Evolutionary conservation across 2,888 invertebrate species (phyloP), one percentile per base, ranked within the genome.

Genomic region (Drosophila tripunctata): DNA sequence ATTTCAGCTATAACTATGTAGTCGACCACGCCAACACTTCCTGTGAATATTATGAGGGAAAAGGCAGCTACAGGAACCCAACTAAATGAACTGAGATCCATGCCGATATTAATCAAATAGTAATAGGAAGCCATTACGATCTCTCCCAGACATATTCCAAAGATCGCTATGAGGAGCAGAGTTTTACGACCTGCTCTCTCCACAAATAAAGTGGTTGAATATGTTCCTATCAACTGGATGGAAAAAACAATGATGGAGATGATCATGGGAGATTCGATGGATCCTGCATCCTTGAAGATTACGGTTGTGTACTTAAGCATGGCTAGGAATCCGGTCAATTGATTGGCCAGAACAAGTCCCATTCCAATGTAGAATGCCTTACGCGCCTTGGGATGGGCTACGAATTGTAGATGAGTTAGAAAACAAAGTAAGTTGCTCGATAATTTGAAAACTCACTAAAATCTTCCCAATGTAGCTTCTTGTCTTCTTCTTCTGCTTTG

Each of bases 111-210:
- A 0, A 10, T n/a, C 15, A 24, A n/a, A 15, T 35, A 15, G n/a
- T 35, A 35, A 15, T 15, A 47, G 3, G 14, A 15, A 2, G 22
- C 35, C 33, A 14, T 47, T 10, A 14, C 10, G 3, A 15, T 33
- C 15, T 47, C 10, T 15, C 47, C 47, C 15, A 47, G 21, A n/a
- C 22, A 47, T 10, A 22, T 15, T 6, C 47, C 47, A 22, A 22
- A 22, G 3, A 15, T 22, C 6, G 35, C 33, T 2, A 47, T 8
- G 6, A 47, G 33, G 3, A 35, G 22, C 0, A 35, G n/a, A 2
- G 22, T 35, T 22, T 47, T 47, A n/a, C 22, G 47, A 22, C 47
- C 47, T 5, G 35, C 47, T 22, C 35, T 5, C n/a, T 47, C 47
- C n/a, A 47, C 22, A 15, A 47, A 35, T 21, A 47, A 33, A 5